Conservation (phyloP, 2,797 vertebrate species). For the Xenentodon cancila region DNA sequence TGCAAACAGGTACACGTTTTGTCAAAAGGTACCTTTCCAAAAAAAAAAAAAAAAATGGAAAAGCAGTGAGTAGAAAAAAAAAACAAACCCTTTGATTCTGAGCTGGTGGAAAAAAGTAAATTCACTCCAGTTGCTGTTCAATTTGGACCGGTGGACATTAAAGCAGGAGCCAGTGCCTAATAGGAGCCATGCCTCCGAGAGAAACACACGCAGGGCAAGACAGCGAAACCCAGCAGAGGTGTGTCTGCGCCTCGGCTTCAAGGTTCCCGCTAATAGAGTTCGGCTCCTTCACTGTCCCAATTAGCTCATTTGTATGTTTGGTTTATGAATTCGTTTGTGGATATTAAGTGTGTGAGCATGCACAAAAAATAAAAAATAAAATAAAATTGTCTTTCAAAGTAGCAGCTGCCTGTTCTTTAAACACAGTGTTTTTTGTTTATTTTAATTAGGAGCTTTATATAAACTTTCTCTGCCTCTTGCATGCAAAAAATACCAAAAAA, state of each 20-base stretch:
- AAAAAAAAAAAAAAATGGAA: constrained; percentile 22
- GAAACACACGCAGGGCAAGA: constrained; percentile 31
- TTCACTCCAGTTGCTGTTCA: constrained; percentile 81
- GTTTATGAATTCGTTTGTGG: constrained; percentile 66
- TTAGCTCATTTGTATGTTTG: constrained; percentile 74
- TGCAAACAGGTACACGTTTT: constrained; percentile 64
- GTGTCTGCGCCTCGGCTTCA: constrained; percentile 74
- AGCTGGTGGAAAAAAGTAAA: constrained; percentile 78
- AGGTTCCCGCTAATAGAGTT: constrained; percentile 82
- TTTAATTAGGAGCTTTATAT: constrained; percentile 17
- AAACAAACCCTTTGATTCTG: constrained; percentile 81
- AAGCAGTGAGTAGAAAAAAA: constrained; percentile 13
- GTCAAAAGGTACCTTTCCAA: constrained; percentile 53
- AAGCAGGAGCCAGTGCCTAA: constrained; percentile 83
- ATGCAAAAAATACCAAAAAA: constrained; percentile 12
- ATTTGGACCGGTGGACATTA: constrained; percentile 83
- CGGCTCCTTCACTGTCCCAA: constrained; percentile 80
- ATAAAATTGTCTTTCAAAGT: neutral
- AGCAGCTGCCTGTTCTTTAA: constrained; percentile 25
- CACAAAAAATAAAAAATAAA: neutral
- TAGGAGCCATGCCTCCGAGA: constrained; percentile 82
- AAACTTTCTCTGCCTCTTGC: constrained; percentile 10
- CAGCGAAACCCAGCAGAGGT: constrained; percentile 67
- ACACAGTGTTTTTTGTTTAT: constrained; percentile 7
- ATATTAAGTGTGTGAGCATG: constrained; percentile 53